Base-by-base conservation (phyloP, 2,888 invertebrate genomes). In the Tipula helvola region DNA sequence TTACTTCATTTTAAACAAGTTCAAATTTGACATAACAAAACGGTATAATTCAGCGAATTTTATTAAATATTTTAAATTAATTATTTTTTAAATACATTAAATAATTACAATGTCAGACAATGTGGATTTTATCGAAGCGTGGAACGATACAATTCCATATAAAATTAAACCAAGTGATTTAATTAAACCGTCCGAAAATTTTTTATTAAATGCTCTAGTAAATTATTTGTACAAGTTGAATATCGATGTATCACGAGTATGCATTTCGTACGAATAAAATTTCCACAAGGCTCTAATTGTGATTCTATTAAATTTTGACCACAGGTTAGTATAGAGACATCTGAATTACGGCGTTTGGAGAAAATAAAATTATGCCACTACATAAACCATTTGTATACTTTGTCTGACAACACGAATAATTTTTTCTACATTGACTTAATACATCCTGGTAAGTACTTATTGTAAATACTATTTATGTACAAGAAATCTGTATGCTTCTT, bases 161-260 rank as follows among this genome's bases (percentile, higher is more conserved):
- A 89, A 89, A 86, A 89, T 91, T 36, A 89, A 88, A 3, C 88
- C 89, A 57, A 88, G 52, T 12, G 90, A 90, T 18, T 86, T 91
- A 18, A 86, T 88, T 0, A 88, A 89, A 83, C 91, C 91, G 1
- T 89, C 89, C 0, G 90, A 90, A 71, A 85, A 88, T 0, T 90
- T 90, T 57, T 88, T 91, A 0, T 89, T 89, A 12, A 89, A 89
- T 85, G 88, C 89, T 0, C 87, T 90, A 7, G 88, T 90, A 3
- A 88, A 88, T 12, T 91, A 90, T 86, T 88, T 91, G 18, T 88
- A 89, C 0, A 88, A 88, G 39, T 91, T 90, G 87, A 91, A 91
- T 0, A 90, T 89, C 36, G 89, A 90, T 1, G 88, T 90, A n/a
- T 89, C 86, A 1, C 87, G 87, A 5, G 87, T 90, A 16, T 28